Evolutionary conservation across 2,888 invertebrate genomes (phyloP), one percentile per base, ranked within the genome.

Genomic region (Thumatha senex): DNA sequence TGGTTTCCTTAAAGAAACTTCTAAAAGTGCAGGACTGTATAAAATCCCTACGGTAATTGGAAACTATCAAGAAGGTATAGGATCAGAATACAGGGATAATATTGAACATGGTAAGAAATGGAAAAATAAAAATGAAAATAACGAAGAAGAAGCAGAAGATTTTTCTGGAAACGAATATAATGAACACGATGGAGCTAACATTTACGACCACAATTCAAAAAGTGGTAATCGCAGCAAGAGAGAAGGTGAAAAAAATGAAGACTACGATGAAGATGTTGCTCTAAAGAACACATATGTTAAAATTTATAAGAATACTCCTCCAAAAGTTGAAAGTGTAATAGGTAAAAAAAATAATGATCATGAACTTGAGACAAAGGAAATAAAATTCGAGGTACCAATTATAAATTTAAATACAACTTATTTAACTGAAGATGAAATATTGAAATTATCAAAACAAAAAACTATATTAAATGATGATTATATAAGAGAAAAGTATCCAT

Each of bases 401-500:
- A 61, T 85, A 30, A 72, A 86, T 61, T 70, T 84, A 2, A 80
- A 80, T 46, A 74, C 84, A 11, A 84, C 84, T 1, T 80, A 76
- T 44, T 64, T 84, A 44, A 78, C 67, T 33, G 74, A 79, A 56
- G 54, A 72, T 41, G 78, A 87, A 36, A 76, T 81, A 46, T 38
- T 63, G 30, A 73, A 76, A 60, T 63, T 74, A 11, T 58, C 70
- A 1, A 72, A 77, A 57, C 53, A 70, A 41, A 78, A 78, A 76
- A 30, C 65, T n/a, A 35, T 51, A 8, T 35, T 55, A 7, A 54
- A 61, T 29, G 65, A 72, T 50, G 65, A 74, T 40, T 59, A 58
- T 3, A 51, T 76, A 2, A 67, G 66, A 53, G 63, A 75, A 46
- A 95, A 95, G 73, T 96, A 95, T 83, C 95, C 96, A 0, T 95